Base-by-base conservation (phyloP, 2,888 invertebrate genomes). In the Epinotia demarniana region DNA sequence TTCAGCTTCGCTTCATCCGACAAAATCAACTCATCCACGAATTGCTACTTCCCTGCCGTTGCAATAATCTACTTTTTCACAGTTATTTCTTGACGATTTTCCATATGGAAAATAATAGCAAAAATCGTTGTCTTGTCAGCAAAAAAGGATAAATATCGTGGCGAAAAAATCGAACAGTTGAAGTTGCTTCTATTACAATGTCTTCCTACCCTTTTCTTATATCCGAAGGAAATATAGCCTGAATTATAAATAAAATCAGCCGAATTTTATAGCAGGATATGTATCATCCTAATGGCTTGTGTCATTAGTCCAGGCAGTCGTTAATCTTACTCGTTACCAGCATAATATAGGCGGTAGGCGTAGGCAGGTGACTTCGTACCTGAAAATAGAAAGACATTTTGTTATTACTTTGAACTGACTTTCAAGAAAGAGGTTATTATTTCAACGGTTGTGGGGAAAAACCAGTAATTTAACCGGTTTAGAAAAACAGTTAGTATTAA, bases 271-370 rank as follows among this genome's bases (percentile, higher is more conserved):
- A 60, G n/a, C 58, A 69, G 57, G 58, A 69, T 46, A 43, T 27
- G 46, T 49, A 53, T n/a, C 69, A 39, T 60, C 12, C 69, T 69
- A 69, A 69, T 69, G 69, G 58, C 57, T 43, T 58, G 9, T 69
- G 58, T 69, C 69, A 69, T 69, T 69, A 69, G 69, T 60, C 18
- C 67, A 64, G 13, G 61, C 39, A 43, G 58, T 69, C 69, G 69
- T 69, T 60, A 46, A 57, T 69, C 68, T 46, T 60, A 69, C 69
- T 69, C 60, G 58, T 43, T 68, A 43, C 55, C 57, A n/a, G 66
- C 12, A 18, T 46, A n/a, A 33, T 33, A 12, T 61, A 61, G 2
- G n/a, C 3, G 13, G 43, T 64, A 64, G 66, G 49, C 27, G 43
- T 64, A 64, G 66, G 64, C 49, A 64, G 64, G 64, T 23, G 68